Base-by-base conservation (phyloP, 2,797 vertebrate genomes). In the Echeneis naucrates region DNA sequence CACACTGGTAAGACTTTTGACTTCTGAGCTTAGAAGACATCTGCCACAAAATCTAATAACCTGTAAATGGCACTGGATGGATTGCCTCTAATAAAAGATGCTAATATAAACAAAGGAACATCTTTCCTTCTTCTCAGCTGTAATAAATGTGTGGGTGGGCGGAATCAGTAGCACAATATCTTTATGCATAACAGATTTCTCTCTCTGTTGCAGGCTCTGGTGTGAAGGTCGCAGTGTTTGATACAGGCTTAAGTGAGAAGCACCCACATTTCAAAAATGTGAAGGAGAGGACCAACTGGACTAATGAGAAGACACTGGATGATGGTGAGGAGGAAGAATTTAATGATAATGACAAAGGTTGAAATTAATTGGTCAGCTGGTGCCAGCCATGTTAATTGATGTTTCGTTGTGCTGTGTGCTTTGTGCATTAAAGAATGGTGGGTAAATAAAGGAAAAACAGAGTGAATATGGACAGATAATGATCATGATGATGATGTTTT, bases 201-300 rank as follows among this genome's bases (percentile, higher is more conserved):
- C 3, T 27, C 0, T 52, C 2, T 23, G 7, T 38, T 60, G 2
- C 65, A 99, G 98, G 98, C 72, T 94, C 96, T 85, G 97, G 96
- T n/a, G 98, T 99, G 44, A 96, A 95, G 90, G 98, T 99, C 75
- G 98, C 98, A 0, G 98, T 99, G 68, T 99, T 99, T 90, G 98
- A 99, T 87, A 99, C 98, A 38, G 98, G 98, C 47, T 93, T 99
- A 60, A 99, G 97, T 21, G 98, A 99, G 90, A 99, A 97, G 79
- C 98, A 99, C 69, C 98, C 98, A 4, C 98, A 99, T 87, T 99
- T 99, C 89, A 99, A 97, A 92, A 99, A 99, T 4, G 98, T 99
- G 42, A 99, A 99, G 87, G 98, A 99, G 80, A 95, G 98, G 83
- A 99, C 98, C 81, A 99, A 99, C 93, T 99, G 98, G 98, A 99